These are phyloP conservation scores for Python bivittatus DNA, from an alignment of 2,113 vertebrate genomes.

Conservation along the genomic window DNA sequence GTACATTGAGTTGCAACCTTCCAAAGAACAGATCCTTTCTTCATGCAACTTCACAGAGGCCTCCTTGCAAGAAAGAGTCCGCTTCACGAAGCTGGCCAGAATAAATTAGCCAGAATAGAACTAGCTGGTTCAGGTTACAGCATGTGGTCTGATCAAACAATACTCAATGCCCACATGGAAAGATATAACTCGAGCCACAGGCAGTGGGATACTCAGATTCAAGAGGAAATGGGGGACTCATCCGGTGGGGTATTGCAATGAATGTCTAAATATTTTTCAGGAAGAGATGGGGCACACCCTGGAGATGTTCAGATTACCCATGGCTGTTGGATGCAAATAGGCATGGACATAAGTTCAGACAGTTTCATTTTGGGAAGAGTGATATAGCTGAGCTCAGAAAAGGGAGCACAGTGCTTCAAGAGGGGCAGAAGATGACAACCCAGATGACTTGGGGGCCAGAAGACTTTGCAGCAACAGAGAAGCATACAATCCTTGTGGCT, in stretches of 20 bases:
- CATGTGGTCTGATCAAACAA: not conserved
- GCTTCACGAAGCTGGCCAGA: slow-evolving; percentile 35
- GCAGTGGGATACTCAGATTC: not conserved
- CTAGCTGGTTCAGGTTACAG: slow-evolving; percentile 43
- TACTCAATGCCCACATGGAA: not conserved
- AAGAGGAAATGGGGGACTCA: not conserved
- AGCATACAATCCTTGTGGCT: no score
- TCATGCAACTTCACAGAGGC: slow-evolving; percentile 44
- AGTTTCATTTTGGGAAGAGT: no score
- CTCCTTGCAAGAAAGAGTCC: slow-evolving; percentile 46
- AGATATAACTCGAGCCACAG: rapidly evolving
- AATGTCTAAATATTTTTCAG: not conserved
- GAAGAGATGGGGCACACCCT: rapidly evolving
- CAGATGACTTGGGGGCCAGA: no score
- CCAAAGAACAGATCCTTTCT: slow-evolving; percentile 58
- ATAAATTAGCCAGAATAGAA: slow-evolving; percentile 34
- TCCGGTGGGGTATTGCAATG: not conserved
- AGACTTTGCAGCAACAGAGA: no score
- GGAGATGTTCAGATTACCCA: not conserved
- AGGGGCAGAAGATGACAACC: no score
- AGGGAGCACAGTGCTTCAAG: no score
- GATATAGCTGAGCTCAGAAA: no score
- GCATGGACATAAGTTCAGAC: no score
- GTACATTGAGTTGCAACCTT: not conserved
- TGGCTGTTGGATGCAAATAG: no score